Evolutionary conservation across 2,888 invertebrate genomes (phyloP).

Genomic region (Leuctra nigra): DNA sequence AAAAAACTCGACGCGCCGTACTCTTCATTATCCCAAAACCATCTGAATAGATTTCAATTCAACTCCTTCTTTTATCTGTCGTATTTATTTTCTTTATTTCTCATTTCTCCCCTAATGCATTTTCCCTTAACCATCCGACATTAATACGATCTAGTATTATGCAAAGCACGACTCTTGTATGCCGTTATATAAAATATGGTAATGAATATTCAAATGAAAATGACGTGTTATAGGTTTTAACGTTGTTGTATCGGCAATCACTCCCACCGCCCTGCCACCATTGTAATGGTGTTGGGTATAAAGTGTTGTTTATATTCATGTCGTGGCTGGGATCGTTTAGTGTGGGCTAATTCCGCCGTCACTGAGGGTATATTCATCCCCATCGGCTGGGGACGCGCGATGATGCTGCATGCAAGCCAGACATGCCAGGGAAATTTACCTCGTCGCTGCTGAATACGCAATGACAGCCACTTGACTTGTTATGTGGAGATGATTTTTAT

Average conservation of each 20-base stretch:
- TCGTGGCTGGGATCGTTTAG: not conserved
- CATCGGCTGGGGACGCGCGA: not conserved
- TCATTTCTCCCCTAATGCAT: no score
- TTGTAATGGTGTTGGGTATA: not conserved
- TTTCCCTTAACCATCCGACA: no score
- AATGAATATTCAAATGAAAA: slow-evolving; percentile 10
- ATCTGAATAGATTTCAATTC: no score
- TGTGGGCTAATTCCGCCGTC: not conserved
- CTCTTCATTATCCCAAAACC: no score
- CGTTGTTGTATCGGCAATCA: not conserved
- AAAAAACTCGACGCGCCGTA: no score
- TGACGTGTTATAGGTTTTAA: not conserved
- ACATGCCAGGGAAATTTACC: not conserved
- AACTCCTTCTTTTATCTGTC: no score
- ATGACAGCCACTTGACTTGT: no score
- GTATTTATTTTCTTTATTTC: no score
- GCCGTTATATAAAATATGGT: slow-evolving; percentile 4
- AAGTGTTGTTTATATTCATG: slow-evolving; percentile 9
- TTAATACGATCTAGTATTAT: no score
- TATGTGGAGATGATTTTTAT: no score
- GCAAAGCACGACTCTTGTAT: no score
- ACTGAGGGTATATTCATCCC: not conserved
- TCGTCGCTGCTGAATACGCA: not conserved
- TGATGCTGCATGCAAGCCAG: not conserved
- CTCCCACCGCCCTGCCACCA: not conserved